These are phyloP conservation scores for Stictocephala bisonia DNA, from an alignment of 2,888 invertebrate genomes.

Conservation along the genomic window DNA sequence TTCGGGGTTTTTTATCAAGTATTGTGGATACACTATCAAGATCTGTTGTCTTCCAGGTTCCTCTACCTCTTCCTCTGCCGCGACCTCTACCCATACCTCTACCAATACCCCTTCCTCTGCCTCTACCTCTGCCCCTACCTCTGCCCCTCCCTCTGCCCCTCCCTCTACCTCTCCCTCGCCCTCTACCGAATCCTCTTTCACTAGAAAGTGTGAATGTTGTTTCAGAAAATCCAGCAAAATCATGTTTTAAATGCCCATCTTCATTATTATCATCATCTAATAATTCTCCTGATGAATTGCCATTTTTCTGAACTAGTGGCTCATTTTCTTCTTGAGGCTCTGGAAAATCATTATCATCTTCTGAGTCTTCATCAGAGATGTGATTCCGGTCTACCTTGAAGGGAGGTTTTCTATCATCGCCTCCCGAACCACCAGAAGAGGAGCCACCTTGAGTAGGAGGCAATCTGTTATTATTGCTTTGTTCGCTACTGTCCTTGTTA, in stretches of 20 bases:
- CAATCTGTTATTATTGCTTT: too few species aligned
- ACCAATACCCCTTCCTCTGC: conserved; percentile 8
- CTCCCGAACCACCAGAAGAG: neutral
- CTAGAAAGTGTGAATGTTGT: neutral
- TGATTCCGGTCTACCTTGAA: neutral
- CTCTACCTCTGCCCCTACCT: conserved; percentile 20
- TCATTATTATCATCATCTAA: neutral
- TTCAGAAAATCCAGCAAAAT: neutral
- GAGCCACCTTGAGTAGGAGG: neutral
- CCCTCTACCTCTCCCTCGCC: conserved; percentile 7
- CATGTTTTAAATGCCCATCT: neutral
- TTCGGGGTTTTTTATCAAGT: neutral
- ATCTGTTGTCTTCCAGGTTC: too few species aligned
- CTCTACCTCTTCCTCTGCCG: too few species aligned
- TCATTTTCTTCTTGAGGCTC: too few species aligned
- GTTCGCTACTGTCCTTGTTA: neutral
- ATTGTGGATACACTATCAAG: too few species aligned
- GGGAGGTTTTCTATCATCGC: neutral
- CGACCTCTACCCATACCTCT: conserved; percentile 9
- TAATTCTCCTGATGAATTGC: neutral
- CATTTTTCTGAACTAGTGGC: too few species aligned
- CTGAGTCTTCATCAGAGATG: neutral
- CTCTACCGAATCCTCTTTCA: neutral
- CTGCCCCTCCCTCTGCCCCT: conserved; percentile 32
- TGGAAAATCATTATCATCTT: conserved; percentile 1